Conservation (phyloP, 2,888 invertebrate genomes). For the Synergus gifuensis region DNA sequence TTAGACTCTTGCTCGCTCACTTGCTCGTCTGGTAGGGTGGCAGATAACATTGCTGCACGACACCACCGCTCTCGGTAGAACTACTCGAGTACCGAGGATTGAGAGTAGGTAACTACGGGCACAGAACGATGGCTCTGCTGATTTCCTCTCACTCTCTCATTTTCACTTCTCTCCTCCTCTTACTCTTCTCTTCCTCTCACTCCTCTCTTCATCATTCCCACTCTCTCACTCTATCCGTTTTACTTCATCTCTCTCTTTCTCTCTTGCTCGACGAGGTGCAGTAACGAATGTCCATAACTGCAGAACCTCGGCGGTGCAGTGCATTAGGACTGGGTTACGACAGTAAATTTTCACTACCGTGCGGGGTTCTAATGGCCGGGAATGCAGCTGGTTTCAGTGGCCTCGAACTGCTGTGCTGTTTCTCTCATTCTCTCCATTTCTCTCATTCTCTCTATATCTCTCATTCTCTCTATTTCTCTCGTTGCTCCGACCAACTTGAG, state of each 20-base stretch:
- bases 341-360: conserved; percentile 77
- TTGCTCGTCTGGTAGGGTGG: conserved; percentile 71
- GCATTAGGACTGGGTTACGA: conserved; percentile 77
- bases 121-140: conserved; percentile 51
- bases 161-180: conserved; percentile 35
- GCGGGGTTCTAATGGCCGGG: conserved; percentile 76
- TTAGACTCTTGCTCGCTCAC: conserved; percentile 61
- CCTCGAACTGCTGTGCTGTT: conserved; percentile 53
- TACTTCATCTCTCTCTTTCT: conserved; percentile 27
- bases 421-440: conserved; percentile 39
- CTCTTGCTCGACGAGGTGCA: conserved; percentile 54
- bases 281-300: conserved; percentile 73
- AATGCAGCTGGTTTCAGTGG: conserved; percentile 75
- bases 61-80: conserved; percentile 69
- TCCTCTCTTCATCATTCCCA: conserved; percentile 27
- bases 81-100: conserved; percentile 69
- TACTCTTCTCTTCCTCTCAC: conserved; percentile 38
- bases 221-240: neutral
- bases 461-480: conserved; percentile 42
- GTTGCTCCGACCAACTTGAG: conserved; percentile 25
- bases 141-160: conserved; percentile 40
- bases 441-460: conserved; percentile 43
- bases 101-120: conserved; percentile 57
- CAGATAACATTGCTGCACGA: conserved; percentile 65
- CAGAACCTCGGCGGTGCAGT: conserved; percentile 67